Conservation (phyloP, 2,888 invertebrate genomes). For the Microchrysa polita region DNA sequence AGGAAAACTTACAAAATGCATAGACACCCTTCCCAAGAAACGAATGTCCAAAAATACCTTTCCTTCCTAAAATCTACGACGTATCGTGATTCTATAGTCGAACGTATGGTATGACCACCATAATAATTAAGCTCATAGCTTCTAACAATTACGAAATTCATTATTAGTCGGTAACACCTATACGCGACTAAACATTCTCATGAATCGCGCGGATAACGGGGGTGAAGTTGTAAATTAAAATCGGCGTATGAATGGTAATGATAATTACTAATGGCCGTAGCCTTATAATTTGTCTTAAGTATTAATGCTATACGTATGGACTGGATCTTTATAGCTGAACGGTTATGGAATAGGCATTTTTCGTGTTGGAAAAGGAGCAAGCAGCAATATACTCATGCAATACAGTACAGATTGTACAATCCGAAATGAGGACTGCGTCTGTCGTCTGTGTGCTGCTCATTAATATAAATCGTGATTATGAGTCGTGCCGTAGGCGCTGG, state of each 20-base stretch:
- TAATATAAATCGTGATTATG: constrained; percentile 56
- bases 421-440: background rate
- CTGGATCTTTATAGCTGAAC: constrained; percentile 12
- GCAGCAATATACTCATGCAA: no score
- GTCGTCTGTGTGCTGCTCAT: constrained; percentile 50
- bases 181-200: background rate
- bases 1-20: no score
- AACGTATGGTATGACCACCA: no score
- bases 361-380: background rate
- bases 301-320: constrained; percentile 44
- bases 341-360: background rate
- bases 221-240: constrained; percentile 52
- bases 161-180: no score
- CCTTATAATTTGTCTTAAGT: constrained; percentile 50
- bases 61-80: no score
- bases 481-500: constrained; percentile 53
- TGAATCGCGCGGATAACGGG: constrained; percentile 38
- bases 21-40: no score
- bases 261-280: constrained; percentile 54
- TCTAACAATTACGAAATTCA: background rate
- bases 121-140: background rate
- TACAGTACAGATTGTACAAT: no score
- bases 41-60: no score
- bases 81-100: no score
- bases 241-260: constrained; percentile 54